Evolutionary conservation across 1,140 invertebrate species (phyloP).

Genomic region (Zaprionus camerounensis): DNA sequence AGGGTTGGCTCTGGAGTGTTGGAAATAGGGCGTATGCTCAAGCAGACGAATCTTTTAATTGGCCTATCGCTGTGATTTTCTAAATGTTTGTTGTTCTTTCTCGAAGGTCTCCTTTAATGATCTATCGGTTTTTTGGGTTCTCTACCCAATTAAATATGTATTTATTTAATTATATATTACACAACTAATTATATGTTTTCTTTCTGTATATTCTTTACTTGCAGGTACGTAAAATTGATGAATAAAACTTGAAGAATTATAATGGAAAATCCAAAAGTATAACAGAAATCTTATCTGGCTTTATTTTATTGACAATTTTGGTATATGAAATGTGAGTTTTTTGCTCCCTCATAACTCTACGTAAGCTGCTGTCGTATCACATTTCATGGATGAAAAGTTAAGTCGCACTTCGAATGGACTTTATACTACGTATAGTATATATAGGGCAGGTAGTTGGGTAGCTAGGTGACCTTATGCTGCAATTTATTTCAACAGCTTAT

Average conservation of each 20-base stretch:
- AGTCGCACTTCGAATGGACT: conserved; percentile 15
- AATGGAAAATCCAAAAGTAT: not conserved
- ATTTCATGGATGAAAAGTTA: conserved; percentile 29
- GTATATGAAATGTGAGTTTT: not conserved
- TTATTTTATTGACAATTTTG: conserved; percentile 15
- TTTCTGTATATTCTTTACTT: conserved; percentile 35
- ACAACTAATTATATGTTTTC: conserved; percentile 17
- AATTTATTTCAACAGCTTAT: conserved; percentile 74
- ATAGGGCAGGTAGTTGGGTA: conserved; percentile 7
- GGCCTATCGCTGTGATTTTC: conserved; percentile 38
- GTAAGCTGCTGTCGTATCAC: conserved; percentile 24
- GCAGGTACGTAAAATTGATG: conserved; percentile 54
- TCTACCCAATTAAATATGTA: not conserved
- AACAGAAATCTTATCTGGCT: not conserved
- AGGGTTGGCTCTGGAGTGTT: conserved; percentile 1
- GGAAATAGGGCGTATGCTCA: conserved; percentile 34
- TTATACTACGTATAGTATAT: not conserved
- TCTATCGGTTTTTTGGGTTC: not conserved
- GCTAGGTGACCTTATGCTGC: conserved; percentile 39
- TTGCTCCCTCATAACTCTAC: not conserved
- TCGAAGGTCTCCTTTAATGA: not conserved
- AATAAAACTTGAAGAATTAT: no score
- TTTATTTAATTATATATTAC: conserved; percentile 13
- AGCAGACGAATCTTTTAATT: conserved; percentile 45
- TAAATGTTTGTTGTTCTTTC: not conserved